Conservation (phyloP, 2,888 invertebrate genomes). For the Erebia aethiops region DNA sequence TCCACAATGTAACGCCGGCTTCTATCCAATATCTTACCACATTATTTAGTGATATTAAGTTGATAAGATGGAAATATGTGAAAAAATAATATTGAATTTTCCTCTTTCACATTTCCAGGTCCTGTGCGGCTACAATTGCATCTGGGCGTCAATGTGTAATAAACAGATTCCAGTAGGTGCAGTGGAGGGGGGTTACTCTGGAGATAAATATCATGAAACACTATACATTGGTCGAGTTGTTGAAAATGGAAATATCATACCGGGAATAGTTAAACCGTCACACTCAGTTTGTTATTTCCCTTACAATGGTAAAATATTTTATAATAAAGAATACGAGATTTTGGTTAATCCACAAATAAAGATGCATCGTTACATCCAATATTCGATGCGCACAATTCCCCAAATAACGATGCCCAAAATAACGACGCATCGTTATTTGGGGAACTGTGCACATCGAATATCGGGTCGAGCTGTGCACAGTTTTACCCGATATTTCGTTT, state of each 20-base stretch:
- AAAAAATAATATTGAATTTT: too few relatives aligned
- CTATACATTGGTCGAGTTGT: constrained; percentile 76
- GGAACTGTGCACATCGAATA: too few relatives aligned
- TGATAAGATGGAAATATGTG: too few relatives aligned
- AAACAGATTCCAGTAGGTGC: constrained; percentile 85
- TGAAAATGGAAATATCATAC: constrained; percentile 86
- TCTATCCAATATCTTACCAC: too few relatives aligned
- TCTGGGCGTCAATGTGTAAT: constrained; percentile 76
- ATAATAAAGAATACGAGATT: constrained; percentile 52
- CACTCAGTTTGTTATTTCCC: constrained; percentile 89
- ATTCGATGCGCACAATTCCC: background rate
- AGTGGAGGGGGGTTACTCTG: constrained; percentile 80
- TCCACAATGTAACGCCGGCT: too few relatives aligned
- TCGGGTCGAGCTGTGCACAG: too few relatives aligned
- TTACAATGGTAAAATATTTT: constrained; percentile 66
- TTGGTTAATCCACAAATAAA: constrained; percentile 46
- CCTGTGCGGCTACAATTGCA: constrained; percentile 42
- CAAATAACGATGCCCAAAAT: constrained; percentile 3
- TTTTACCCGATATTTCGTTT: background rate
- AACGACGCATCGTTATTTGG: too few relatives aligned
- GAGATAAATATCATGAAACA: constrained; percentile 61
- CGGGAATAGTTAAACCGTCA: constrained; percentile 87
- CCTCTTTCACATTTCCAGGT: constrained; percentile 39
- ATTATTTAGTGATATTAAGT: too few relatives aligned
- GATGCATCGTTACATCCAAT: background rate